phyloP scores from a whole-genome alignment of 2,113 vertebrate genomes.

The Gasterosteus nipponicus region DNA sequence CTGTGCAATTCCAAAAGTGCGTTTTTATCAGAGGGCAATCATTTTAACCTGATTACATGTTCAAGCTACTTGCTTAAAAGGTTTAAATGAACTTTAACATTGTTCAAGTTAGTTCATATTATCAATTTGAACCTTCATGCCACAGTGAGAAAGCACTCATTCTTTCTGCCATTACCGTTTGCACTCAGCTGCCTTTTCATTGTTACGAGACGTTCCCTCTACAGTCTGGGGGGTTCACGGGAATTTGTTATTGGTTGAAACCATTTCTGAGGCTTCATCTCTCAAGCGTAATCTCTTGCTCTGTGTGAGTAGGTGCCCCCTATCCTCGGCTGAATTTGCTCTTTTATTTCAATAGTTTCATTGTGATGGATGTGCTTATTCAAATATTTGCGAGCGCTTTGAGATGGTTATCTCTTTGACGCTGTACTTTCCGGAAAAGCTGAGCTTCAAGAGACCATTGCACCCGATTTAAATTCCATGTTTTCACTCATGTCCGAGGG shows the following conservation, averaged over 20 bases:
- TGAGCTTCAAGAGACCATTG: background rate
- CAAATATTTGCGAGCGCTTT: background rate
- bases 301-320: background rate
- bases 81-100: background rate
- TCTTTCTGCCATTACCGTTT: slow-evolving; percentile 15
- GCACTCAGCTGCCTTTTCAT: slow-evolving; percentile 7
- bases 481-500: background rate
- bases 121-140: background rate
- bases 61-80: background rate
- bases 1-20: background rate
- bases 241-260: background rate
- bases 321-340: background rate
- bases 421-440: background rate
- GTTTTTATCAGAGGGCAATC: background rate
- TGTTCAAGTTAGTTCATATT: background rate
- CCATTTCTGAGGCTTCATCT: slow-evolving; percentile 3
- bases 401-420: background rate
- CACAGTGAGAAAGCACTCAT: slow-evolving; percentile 4
- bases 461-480: background rate
- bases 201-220: slow-evolving; percentile 13
- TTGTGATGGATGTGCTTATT: background rate
- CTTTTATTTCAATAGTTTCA: background rate
- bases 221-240: background rate
- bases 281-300: background rate
- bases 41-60: slow-evolving; percentile 4